Evolutionary conservation across 2,888 invertebrate species (phyloP).

Genomic region (Barypeithes pellucidus): DNA sequence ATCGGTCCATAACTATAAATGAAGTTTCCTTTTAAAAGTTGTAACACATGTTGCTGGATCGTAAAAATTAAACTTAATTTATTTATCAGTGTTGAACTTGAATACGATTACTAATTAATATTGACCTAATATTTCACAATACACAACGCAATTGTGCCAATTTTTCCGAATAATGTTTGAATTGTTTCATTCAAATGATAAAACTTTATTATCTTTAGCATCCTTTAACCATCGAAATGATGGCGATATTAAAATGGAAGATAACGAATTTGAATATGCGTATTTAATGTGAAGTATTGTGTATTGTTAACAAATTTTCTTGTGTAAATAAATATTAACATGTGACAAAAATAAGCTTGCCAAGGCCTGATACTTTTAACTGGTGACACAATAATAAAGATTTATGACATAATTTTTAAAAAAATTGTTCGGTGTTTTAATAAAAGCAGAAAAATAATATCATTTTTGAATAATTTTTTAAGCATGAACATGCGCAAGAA

Average conservation of each 20-base stretch:
- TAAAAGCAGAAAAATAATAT: too few relatives aligned
- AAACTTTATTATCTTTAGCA: constrained; percentile 1
- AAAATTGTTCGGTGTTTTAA: too few relatives aligned
- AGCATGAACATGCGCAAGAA: too few relatives aligned
- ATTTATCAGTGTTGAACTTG: constrained; percentile 1
- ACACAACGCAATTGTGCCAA: neutral
- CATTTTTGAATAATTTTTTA: too few relatives aligned
- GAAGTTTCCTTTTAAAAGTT: neutral
- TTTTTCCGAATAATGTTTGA: neutral
- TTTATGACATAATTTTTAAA: too few relatives aligned
- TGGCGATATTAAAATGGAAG: neutral
- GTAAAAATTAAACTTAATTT: neutral
- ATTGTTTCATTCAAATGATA: constrained; percentile 23
- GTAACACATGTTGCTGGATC: neutral
- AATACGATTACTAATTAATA: neutral
- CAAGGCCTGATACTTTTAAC: neutral
- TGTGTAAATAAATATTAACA: neutral
- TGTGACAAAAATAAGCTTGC: neutral
- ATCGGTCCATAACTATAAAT: too few relatives aligned
- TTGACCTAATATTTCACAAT: constrained; percentile 3
- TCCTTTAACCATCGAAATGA: neutral
- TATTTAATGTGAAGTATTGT: constrained; percentile 2
- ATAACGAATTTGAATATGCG: constrained; percentile 5
- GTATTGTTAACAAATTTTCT: neutral
- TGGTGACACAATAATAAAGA: neutral